These are phyloP conservation scores for Hyperoplus immaculatus DNA, from an alignment of 2,797 vertebrate species.

Conservation along the genomic window DNA sequence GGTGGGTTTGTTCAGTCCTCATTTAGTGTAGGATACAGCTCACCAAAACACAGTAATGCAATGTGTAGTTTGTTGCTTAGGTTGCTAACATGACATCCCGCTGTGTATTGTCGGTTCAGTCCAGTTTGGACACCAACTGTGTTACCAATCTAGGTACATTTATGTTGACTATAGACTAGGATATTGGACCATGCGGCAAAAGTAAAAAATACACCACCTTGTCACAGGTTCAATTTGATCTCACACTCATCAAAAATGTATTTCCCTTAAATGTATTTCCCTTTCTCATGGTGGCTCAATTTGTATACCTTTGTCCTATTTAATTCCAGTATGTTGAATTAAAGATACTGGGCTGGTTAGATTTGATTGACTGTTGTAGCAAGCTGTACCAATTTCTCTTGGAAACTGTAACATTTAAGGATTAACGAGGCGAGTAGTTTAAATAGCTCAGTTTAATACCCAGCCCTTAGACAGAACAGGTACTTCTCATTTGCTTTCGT, in stretches of 20 bases:
- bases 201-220: background rate
- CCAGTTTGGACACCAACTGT: constrained; percentile 11
- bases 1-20: constrained; percentile 38
- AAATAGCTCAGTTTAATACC: background rate
- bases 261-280: background rate
- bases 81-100: constrained; percentile 30
- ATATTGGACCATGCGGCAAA: background rate
- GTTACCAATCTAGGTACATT: constrained; percentile 9
- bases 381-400: background rate
- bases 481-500: constrained; percentile 15
- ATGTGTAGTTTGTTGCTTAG: constrained; percentile 23
- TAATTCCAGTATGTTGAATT: background rate
- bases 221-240: background rate
- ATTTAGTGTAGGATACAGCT: constrained; percentile 33
- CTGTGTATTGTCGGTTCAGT: constrained; percentile 32
- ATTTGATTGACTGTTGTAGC: background rate
- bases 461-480: background rate
- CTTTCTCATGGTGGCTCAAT: background rate
- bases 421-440: background rate
- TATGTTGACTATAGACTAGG: background rate
- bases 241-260: background rate
- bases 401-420: background rate
- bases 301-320: background rate
- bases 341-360: too few relatives aligned
- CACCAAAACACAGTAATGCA: constrained; percentile 40